Base-by-base conservation (phyloP, 2,797 vertebrate genomes). In the Pseudochaenichthys georgianus region DNA sequence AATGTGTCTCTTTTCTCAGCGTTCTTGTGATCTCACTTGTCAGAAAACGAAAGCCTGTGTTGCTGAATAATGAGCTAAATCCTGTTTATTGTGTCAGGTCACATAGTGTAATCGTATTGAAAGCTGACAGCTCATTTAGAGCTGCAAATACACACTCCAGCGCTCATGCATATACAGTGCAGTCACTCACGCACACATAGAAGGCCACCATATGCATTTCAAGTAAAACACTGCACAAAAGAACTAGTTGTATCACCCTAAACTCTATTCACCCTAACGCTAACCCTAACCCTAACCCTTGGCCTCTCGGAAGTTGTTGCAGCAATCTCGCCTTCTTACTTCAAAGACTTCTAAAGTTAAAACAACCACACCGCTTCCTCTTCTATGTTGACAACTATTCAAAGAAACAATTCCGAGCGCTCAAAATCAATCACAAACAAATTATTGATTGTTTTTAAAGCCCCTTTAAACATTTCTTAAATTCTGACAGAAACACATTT, bases 61-160 rank as follows among this genome's bases (percentile, higher is more conserved):
- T 53, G 34, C 72, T 58, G 77, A 12, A 23, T 75, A 76, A 82
- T 70, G 58, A 88, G 73, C 11, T 58, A 47, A 78, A 78, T 75
- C 83, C 78, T 63, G 66, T 13, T 47, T 59, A 19, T 82, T 43
- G 64, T 83, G 87, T 75, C 28, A 5, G 28, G 88, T 89, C 90
- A 88, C 80, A 45, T 4, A 19, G 78, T n/a, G 31, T 67, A 77
- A 73, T 78, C 28, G 42, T 38, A 64, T 28, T 62, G 82, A 80
- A 83, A 80, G 83, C 76, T 70, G 82, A 74, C 79, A 59, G 84
- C 80, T 91, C 85, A 85, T 90, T 87, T 84, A 67, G 58, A 73
- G 81, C 81, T 48, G 65, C 62, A 38, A 52, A 78, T 12, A 72
- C 87, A 78, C 13, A 86, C 83, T 76, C 77, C 59, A 23, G 61